Evolutionary conservation across 2,113 vertebrate species (phyloP).

Genomic region (Notothenia rossii): DNA sequence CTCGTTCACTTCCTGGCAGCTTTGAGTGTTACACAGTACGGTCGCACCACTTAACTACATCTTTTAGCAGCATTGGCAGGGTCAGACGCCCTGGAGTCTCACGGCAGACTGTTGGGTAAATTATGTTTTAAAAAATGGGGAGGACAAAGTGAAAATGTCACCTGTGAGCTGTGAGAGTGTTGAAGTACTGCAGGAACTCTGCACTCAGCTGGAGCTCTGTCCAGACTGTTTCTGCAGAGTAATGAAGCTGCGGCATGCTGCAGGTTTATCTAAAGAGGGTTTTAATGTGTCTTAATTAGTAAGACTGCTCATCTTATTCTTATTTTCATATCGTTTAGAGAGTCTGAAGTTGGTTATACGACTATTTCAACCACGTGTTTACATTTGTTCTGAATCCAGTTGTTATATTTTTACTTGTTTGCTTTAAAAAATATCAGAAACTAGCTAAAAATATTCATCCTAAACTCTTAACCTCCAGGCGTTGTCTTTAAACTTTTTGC

Average conservation of each 20-base stretch:
- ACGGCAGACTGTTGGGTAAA: slow-evolving; percentile 41
- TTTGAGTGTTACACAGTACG: slow-evolving; percentile 40
- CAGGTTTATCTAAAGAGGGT: not conserved
- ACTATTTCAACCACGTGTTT: too few species aligned
- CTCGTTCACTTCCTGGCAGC: slow-evolving; percentile 31
- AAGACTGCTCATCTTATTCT: not conserved
- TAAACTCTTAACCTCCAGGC: too few species aligned
- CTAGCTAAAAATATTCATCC: too few species aligned
- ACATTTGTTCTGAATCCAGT: too few species aligned
- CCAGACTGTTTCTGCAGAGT: not conserved
- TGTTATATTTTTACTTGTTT: too few species aligned
- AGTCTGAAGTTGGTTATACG: too few species aligned
- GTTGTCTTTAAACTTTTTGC: too few species aligned
- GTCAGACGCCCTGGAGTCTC: slow-evolving; percentile 37
- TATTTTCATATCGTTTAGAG: not conserved
- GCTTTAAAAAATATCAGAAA: too few species aligned
- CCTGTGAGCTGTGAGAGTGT: slow-evolving; percentile 28
- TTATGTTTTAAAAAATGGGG: slow-evolving; percentile 34
- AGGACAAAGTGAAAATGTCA: slow-evolving; percentile 51
- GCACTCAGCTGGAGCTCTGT: slow-evolving; percentile 4
- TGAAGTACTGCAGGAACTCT: slow-evolving; percentile 31
- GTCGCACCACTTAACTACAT: slow-evolving; percentile 56
- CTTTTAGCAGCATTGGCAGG: slow-evolving; percentile 42
- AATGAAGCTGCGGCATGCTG: not conserved
- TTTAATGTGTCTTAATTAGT: not conserved